phyloP scores from a whole-genome alignment of 2,797 vertebrate species.

The Myotis pilosus region DNA sequence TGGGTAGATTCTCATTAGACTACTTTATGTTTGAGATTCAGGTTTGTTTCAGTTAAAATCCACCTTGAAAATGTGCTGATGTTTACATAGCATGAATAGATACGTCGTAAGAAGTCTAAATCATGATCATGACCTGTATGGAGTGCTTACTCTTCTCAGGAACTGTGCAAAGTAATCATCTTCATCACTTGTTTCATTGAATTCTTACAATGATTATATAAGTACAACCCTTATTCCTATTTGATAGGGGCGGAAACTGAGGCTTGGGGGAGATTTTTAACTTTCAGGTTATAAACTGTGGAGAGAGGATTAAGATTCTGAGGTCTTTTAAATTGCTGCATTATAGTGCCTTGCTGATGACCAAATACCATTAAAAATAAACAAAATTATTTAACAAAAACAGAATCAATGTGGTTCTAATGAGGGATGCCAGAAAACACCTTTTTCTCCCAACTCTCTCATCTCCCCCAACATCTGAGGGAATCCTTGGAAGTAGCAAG shows the following conservation, averaged over 20 bases:
- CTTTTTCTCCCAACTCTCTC: neutral
- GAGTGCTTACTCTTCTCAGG: neutral
- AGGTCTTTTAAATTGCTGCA: neutral
- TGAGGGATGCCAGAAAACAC: neutral
- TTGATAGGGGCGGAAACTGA: neutral
- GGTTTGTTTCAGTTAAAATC: neutral
- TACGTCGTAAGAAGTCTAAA: neutral
- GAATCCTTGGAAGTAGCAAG: neutral
- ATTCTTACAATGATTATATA: neutral
- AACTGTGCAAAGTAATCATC: neutral
- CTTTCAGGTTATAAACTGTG: neutral
- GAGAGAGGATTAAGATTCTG: neutral
- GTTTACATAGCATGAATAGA: neutral
- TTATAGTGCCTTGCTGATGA: neutral
- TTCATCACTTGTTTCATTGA: slow-evolving; percentile 10
- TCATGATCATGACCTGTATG: neutral
- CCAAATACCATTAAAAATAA: neutral
- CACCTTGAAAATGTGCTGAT: neutral
- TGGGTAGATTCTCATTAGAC: neutral
- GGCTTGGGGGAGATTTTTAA: neutral
- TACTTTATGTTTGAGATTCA: neutral
- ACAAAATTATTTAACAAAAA: neutral
- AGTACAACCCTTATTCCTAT: neutral
- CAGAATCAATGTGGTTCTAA: neutral
- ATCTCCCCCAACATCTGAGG: neutral